Conservation (phyloP, 2,888 invertebrate species). For the Electrophaes corylata region DNA sequence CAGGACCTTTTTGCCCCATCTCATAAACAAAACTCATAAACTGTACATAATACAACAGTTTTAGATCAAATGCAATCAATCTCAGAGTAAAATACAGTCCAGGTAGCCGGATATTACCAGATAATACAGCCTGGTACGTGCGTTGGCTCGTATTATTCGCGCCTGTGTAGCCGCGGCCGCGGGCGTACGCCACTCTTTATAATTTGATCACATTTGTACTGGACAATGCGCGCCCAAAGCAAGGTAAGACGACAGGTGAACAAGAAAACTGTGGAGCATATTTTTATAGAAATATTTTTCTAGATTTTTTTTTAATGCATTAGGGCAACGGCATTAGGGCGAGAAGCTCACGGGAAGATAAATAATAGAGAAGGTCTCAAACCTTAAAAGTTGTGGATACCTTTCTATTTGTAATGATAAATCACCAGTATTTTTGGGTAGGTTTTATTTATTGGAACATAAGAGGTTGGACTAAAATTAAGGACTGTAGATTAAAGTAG, state of each 20-base stretch:
- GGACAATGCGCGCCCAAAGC: constrained; percentile 80
- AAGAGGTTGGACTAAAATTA: too few relatives aligned
- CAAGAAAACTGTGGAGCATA: constrained; percentile 50
- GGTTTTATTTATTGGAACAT: too few relatives aligned
- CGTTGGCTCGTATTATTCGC: constrained; percentile 69
- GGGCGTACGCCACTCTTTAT: constrained; percentile 76
- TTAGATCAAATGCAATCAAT: constrained; percentile 12
- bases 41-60: not conserved
- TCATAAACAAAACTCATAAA: not conserved
- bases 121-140: constrained; percentile 43
- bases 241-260: constrained; percentile 65
- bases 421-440: too few relatives aligned
- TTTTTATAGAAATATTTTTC: not conserved
- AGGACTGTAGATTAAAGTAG: too few relatives aligned
- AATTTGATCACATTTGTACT: constrained; percentile 84
- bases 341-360: too few relatives aligned
- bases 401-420: too few relatives aligned
- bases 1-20: too few relatives aligned
- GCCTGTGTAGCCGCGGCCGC: constrained; percentile 61
- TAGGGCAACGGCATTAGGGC: too few relatives aligned
- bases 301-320: too few relatives aligned
- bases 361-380: too few relatives aligned
- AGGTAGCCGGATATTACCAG: constrained; percentile 38
- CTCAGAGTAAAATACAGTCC: constrained; percentile 29
- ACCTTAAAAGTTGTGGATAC: too few relatives aligned